These are phyloP conservation scores for Chaenocephalus aceratus DNA, from an alignment of 2,113 vertebrate species.

Conservation along the genomic window DNA sequence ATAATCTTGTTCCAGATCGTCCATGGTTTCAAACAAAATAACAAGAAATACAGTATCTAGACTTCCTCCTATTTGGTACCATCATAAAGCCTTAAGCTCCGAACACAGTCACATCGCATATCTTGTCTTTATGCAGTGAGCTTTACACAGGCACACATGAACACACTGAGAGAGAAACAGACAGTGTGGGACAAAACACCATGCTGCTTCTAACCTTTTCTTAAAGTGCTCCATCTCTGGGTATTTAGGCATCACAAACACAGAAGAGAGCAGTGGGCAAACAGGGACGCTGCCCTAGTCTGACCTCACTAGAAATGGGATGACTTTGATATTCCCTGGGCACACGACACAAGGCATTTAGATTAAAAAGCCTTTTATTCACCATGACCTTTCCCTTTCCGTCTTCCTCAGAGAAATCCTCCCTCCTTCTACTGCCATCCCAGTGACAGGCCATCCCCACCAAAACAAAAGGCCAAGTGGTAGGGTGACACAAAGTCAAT, in stretches of 20 bases:
- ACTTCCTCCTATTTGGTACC: slow-evolving; percentile 16
- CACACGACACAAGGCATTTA: slow-evolving; percentile 65
- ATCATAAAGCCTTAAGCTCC: slow-evolving; percentile 22
- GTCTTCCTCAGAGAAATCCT: slow-evolving; percentile 76
- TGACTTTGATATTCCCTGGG: slow-evolving; percentile 80
- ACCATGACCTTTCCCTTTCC: slow-evolving; percentile 73
- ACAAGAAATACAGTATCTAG: slow-evolving; percentile 13
- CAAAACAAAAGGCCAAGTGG: slow-evolving; percentile 80
- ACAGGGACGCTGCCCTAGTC: slow-evolving; percentile 55
- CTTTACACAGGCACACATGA: slow-evolving; percentile 11
- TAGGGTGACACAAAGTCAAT: slow-evolving; percentile 80
- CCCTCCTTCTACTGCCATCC: slow-evolving; percentile 63
- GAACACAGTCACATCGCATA: slow-evolving; percentile 34
- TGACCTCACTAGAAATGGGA: slow-evolving; percentile 72
- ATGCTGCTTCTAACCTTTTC: slow-evolving; percentile 62
- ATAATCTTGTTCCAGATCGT: neutral
- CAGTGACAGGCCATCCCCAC: slow-evolving; percentile 74
- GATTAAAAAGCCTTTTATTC: slow-evolving; percentile 83
- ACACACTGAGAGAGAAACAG: slow-evolving; percentile 22
- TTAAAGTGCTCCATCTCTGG: slow-evolving; percentile 36
- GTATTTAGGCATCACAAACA: slow-evolving; percentile 69
- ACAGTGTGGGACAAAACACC: slow-evolving; percentile 13
- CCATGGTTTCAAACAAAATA: slow-evolving; percentile 28
- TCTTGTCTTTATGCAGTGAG: slow-evolving; percentile 27
- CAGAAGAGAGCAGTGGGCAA: slow-evolving; percentile 52